Evolutionary conservation across 2,888 invertebrate species (phyloP).

Genomic region (Pheosia gnoma): DNA sequence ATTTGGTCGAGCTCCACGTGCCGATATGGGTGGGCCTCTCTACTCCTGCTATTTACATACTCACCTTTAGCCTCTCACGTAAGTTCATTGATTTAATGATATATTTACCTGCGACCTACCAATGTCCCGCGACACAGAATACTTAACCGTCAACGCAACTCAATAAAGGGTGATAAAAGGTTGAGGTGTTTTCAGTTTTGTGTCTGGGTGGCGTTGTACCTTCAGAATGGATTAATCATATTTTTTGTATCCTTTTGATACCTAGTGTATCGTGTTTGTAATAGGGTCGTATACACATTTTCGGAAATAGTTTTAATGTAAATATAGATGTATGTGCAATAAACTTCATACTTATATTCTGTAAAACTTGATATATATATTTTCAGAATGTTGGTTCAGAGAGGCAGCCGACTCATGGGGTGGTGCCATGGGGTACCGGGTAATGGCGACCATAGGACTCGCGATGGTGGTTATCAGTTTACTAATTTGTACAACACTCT

Average conservation of each 20-base stretch:
- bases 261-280: too few relatives aligned
- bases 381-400: constrained; percentile 79
- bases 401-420: constrained; percentile 81
- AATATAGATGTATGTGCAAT: too few relatives aligned
- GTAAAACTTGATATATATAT: background rate
- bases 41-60: constrained; percentile 67
- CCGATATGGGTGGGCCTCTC: constrained; percentile 67
- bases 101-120: too few relatives aligned
- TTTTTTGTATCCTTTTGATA: too few relatives aligned
- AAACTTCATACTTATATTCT: too few relatives aligned
- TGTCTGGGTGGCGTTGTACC: background rate
- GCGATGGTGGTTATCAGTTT: constrained; percentile 58
- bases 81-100: constrained; percentile 35
- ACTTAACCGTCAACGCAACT: background rate
- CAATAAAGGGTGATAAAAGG: background rate
- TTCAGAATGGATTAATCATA: too few relatives aligned
- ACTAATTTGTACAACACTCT: constrained; percentile 61
- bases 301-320: too few relatives aligned
- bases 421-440: constrained; percentile 64
- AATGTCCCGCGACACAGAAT: too few relatives aligned
- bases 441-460: constrained; percentile 68
- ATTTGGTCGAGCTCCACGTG: constrained; percentile 57
- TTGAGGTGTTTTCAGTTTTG: background rate
- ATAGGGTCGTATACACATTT: too few relatives aligned
- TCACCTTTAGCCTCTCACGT: constrained; percentile 73